Percentiles rank a stretch among this genome's conserved stretches.
phyloP scores from a whole-genome alignment of 2,113 vertebrate genomes.

The Cisticola juncidis region DNA sequence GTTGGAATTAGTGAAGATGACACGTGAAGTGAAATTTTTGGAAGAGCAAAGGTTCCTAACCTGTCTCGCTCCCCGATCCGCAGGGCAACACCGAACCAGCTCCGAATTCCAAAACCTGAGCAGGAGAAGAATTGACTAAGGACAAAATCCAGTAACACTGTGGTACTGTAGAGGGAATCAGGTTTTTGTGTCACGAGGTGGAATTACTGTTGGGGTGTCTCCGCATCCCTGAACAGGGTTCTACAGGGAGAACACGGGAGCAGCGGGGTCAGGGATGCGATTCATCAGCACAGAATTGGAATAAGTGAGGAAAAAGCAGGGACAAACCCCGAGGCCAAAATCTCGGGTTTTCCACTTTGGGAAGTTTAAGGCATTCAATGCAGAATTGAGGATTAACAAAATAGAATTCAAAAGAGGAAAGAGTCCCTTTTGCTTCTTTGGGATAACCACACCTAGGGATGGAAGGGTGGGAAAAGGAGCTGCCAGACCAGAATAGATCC shows the following conservation, averaged over 20 bases:
- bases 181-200: not conserved
- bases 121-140: not conserved
- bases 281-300: too few species aligned
- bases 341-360: fast-evolving
- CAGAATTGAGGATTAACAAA: not conserved
- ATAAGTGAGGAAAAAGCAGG: not conserved
- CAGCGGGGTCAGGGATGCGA: fast-evolving
- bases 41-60: not conserved
- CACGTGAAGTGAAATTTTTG: not conserved
- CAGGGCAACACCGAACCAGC: not conserved
- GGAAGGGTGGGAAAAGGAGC: not conserved
- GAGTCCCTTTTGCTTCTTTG: not conserved
- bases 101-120: not conserved
- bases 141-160: not conserved
- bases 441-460: fast-evolving
- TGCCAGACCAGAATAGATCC: not conserved
- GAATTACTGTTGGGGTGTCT: not conserved
- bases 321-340: not conserved
- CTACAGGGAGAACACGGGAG: fast-evolving
- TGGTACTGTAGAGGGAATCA: not conserved
- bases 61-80: fast-evolving
- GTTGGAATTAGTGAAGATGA: not conserved
- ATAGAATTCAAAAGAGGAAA: not conserved
- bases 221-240: not conserved
- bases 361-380: not conserved